A percentile compares a stretch with the other conserved stretches of the same genome.
phyloP scores from a whole-genome alignment of 2,888 invertebrate species.

The Tubiluchus corallicola region DNA sequence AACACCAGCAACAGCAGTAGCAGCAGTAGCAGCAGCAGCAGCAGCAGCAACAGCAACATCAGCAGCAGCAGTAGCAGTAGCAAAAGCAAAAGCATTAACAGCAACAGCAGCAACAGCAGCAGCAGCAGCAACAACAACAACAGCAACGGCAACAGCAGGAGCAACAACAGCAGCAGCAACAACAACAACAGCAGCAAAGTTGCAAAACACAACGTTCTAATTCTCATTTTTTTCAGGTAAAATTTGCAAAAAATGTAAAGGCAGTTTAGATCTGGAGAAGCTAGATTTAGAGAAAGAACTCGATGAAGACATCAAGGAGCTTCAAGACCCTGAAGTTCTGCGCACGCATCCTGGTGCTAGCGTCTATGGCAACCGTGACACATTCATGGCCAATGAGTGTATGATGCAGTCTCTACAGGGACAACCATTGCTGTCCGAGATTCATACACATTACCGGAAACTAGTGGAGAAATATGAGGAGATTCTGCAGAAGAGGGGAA shows the following conservation, averaged over 20 bases:
- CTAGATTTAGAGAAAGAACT: conserved; percentile 1
- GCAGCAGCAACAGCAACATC: too few relatives aligned
- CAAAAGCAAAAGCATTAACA: too few relatives aligned
- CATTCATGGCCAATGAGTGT: neutral
- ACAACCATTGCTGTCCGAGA: neutral
- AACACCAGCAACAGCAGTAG: too few relatives aligned
- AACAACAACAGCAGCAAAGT: too few relatives aligned
- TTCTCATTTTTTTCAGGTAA: too few relatives aligned
- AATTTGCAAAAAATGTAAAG: neutral
- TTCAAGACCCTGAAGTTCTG: neutral
- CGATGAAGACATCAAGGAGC: neutral
- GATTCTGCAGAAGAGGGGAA: neutral
- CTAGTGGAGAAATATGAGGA: neutral
- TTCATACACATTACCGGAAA: neutral
- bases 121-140: too few relatives aligned
- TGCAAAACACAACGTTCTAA: too few relatives aligned
- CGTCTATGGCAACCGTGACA: conserved; percentile 3
- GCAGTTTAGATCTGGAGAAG: neutral
- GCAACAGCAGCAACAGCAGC: too few relatives aligned
- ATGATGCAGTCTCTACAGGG: neutral
- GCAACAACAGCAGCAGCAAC: too few relatives aligned
- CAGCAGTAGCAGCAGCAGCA: too few relatives aligned
- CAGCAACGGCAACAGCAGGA: too few relatives aligned
- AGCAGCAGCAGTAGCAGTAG: too few relatives aligned
- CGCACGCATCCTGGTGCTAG: neutral